phyloP scores from a whole-genome alignment of 2,797 vertebrate species.

The Euthynnus affinis region DNA sequence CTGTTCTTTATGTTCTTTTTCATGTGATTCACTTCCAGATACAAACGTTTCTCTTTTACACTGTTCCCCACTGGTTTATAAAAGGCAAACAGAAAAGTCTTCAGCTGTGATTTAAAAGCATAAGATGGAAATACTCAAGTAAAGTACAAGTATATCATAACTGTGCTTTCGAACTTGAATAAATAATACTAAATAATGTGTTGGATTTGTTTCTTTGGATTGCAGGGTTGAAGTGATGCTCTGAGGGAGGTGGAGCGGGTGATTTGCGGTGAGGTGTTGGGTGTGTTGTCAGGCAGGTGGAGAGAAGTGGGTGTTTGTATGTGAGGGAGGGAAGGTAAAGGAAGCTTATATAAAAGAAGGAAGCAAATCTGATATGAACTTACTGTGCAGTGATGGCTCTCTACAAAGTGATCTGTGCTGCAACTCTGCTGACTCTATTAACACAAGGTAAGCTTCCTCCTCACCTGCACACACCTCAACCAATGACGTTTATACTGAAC shows the following conservation, averaged over 20 bases:
- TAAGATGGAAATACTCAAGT: too few species aligned
- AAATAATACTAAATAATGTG: too few species aligned
- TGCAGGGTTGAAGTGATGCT: too few species aligned
- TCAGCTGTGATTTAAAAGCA: too few species aligned
- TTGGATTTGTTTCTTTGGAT: too few species aligned
- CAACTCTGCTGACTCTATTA: slow-evolving; percentile 40
- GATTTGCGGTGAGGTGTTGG: background rate
- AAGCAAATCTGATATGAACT: background rate
- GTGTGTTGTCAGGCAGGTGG: background rate
- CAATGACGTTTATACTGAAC: too few species aligned
- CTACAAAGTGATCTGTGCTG: slow-evolving; percentile 10
- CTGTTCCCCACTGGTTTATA: too few species aligned
- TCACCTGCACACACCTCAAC: background rate
- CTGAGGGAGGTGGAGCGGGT: background rate
- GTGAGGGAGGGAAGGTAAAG: background rate
- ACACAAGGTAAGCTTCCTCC: slow-evolving; percentile 29
- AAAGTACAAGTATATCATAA: too few species aligned
- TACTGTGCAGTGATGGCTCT: slow-evolving; percentile 19
- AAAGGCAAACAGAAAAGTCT: too few species aligned
- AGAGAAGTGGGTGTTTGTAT: background rate
- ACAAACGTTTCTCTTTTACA: too few species aligned
- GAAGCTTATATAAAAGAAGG: background rate
- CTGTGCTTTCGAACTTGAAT: too few species aligned
- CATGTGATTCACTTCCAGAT: background rate
- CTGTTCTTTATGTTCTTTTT: slow-evolving; percentile 20